These are phyloP conservation scores for Dynastes grantii DNA, from an alignment of 2,888 invertebrate species.

Conservation along the genomic window DNA sequence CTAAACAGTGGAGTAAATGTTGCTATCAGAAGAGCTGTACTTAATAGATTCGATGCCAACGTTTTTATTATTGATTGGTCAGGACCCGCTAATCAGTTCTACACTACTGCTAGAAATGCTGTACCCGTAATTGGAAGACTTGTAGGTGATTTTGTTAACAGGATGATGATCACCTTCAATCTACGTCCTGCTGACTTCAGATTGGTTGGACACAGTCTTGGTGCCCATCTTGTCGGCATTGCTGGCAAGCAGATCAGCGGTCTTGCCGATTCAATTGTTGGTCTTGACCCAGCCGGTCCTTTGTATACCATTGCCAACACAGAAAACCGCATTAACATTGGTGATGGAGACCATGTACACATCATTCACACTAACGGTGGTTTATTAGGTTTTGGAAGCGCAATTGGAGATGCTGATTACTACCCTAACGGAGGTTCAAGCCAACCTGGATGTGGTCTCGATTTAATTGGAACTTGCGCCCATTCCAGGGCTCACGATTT, in stretches of 20 bases:
- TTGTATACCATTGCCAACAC: conserved; percentile 58
- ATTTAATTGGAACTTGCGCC: conserved; percentile 66
- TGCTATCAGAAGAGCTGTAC: conserved; percentile 57
- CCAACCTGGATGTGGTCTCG: conserved; percentile 66
- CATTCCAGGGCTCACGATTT: conserved; percentile 69
- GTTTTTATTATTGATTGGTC: conserved; percentile 66
- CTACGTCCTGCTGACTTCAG: conserved; percentile 56
- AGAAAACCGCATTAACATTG: conserved; percentile 62
- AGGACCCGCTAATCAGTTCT: conserved; percentile 57
- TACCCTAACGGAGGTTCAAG: conserved; percentile 66
- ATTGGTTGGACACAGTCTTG: conserved; percentile 63
- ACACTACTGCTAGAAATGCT: conserved; percentile 57
- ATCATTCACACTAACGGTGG: conserved; percentile 64
- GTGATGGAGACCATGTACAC: conserved; percentile 65
- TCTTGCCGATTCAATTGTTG: conserved; percentile 62
- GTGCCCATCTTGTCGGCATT: conserved; percentile 65
- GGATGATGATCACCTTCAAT: conserved; percentile 56
- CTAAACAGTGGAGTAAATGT: conserved; percentile 58
- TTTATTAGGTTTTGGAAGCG: conserved; percentile 57
- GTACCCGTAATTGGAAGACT: conserved; percentile 59
- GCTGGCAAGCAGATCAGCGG: conserved; percentile 58
- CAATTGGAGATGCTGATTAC: conserved; percentile 66
- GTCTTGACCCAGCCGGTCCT: conserved; percentile 66
- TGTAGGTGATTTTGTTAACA: conserved; percentile 60
- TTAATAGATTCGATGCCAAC: conserved; percentile 62